These are phyloP conservation scores for Archips xylosteana DNA, from an alignment of 2,888 invertebrate genomes.

Conservation along the genomic window DNA sequence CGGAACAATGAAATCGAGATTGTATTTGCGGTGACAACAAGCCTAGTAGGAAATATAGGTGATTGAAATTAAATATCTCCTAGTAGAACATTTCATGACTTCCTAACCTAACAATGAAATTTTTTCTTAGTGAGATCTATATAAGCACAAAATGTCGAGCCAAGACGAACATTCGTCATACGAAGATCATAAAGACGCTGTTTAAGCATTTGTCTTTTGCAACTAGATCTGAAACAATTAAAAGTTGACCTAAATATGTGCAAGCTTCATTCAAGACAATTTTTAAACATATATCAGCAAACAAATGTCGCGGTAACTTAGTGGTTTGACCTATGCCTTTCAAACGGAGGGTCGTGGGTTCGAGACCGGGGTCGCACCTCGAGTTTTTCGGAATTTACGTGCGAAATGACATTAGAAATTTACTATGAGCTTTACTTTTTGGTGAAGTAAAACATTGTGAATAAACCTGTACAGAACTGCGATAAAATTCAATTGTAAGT, in stretches of 20 bases:
- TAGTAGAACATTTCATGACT: not conserved
- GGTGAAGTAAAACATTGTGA: no score
- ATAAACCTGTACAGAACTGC: no score
- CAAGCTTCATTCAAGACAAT: no score
- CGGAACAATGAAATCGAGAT: slow-evolving; percentile 9
- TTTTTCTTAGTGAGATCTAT: not conserved
- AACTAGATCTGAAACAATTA: not conserved
- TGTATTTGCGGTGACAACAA: not conserved
- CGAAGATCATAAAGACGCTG: not conserved
- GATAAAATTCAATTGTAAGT: no score
- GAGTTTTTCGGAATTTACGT: not conserved
- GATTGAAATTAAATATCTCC: not conserved
- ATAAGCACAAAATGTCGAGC: no score
- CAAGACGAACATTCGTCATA: not conserved
- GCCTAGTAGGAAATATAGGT: not conserved
- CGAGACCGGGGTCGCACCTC: no score
- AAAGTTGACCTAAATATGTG: no score
- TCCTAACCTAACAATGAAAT: not conserved
- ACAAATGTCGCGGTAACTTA: no score
- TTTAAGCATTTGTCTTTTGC: not conserved
- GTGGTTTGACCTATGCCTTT: no score
- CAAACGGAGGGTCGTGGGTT: no score
- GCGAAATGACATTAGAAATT: not conserved
- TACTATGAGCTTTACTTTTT: no score
- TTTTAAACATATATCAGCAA: no score